Percentiles rank a stretch among this genome's conserved stretches.
Conservation (phyloP, 2,797 vertebrate species). For the Ctenopoma multispine region DNA sequence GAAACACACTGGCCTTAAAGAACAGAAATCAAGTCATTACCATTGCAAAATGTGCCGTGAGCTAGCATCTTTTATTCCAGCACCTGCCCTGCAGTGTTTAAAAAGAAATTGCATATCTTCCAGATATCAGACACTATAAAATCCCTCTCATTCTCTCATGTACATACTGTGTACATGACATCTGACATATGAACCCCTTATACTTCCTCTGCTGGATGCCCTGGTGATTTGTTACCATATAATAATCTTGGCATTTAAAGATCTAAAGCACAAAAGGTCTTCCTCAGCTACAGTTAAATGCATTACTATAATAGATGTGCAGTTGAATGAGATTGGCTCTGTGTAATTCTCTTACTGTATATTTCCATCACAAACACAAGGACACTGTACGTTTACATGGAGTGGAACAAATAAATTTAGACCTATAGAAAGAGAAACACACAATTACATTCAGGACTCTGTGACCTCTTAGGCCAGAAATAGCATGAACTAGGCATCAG, state of each 20-base stretch:
- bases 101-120: not conserved
- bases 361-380: slow-evolving; percentile 34
- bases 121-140: not conserved
- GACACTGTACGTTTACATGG: slow-evolving; percentile 39
- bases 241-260: slow-evolving; percentile 58
- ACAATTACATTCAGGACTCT: slow-evolving; percentile 53
- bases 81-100: not conserved
- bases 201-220: slow-evolving; percentile 23
- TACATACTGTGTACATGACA: not conserved
- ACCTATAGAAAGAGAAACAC: slow-evolving; percentile 50
- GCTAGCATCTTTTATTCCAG: not conserved
- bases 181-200: slow-evolving; percentile 24
- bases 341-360: slow-evolving; percentile 8
- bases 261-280: slow-evolving; percentile 15
- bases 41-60: not conserved
- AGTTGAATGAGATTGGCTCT: slow-evolving; percentile 27
- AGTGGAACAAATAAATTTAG: slow-evolving; percentile 59
- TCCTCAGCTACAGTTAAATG: slow-evolving; percentile 22
- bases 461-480: slow-evolving; percentile 60
- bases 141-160: not conserved
- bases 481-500: slow-evolving; percentile 41
- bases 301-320: slow-evolving; percentile 45
- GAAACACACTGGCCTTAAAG: slow-evolving; percentile 31
- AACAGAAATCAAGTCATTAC: slow-evolving; percentile 29
- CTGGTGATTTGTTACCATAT: slow-evolving; percentile 17